phyloP scores from a whole-genome alignment of 1,140 invertebrate genomes.

The Panulirus ornatus region DNA sequence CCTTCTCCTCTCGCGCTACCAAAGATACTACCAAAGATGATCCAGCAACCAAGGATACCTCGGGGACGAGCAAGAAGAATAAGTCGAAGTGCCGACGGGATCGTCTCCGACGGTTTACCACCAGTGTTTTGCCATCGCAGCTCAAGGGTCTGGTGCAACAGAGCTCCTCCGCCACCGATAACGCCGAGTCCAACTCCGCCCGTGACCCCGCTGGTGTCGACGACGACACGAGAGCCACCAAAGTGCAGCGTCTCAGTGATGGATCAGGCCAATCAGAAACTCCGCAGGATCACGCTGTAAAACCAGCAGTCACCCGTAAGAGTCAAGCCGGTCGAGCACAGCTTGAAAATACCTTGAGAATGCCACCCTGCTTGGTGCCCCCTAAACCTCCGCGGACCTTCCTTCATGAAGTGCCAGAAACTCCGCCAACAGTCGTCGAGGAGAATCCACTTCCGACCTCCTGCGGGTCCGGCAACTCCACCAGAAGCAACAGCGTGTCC shows the following conservation, averaged over 20 bases:
- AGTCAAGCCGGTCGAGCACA: background rate
- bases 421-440: background rate
- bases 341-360: no score
- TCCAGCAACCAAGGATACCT: constrained; percentile 19
- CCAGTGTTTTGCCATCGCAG: constrained; percentile 46
- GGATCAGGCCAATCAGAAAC: background rate
- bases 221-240: background rate
- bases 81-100: constrained; percentile 9
- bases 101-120: constrained; percentile 39
- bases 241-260: background rate
- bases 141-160: constrained; percentile 26
- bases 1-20: background rate
- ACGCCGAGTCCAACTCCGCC: background rate
- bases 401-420: background rate
- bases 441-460: background rate
- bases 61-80: background rate
- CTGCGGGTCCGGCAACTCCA: no score
- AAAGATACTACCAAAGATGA: background rate
- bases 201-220: background rate
- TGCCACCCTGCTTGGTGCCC: background rate
- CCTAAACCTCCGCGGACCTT: constrained; percentile 25
- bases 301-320: background rate
- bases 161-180: no score
- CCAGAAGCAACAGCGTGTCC: background rate
- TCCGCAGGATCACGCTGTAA: background rate